phyloP scores from a whole-genome alignment of 23 tunicate genomes.

The Ascidia mentula region DNA sequence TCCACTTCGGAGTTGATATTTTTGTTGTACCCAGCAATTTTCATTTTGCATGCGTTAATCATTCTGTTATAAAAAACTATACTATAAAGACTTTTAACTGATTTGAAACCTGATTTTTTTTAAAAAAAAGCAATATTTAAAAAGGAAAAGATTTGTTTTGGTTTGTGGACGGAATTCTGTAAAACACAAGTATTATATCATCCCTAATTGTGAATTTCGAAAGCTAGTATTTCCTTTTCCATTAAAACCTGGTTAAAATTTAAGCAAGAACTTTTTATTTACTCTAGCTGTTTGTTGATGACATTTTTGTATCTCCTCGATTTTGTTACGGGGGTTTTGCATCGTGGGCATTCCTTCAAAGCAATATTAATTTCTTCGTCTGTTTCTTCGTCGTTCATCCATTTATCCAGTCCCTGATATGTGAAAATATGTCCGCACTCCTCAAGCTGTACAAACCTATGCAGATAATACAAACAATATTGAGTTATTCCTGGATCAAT shows the following conservation, averaged over 20 bases:
- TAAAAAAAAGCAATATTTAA: no score
- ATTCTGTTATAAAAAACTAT: no score
- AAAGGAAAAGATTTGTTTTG: no score
- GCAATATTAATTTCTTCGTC: conserved; percentile 38
- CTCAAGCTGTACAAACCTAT: conserved; percentile 55
- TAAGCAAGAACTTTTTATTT: no score
- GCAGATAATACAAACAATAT: neutral
- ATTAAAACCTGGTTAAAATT: no score
- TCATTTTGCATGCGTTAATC: conserved; percentile 34
- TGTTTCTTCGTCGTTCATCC: conserved; percentile 45
- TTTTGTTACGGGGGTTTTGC: conserved; percentile 51
- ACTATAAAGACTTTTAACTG: no score
- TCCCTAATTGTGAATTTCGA: no score
- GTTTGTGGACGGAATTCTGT: no score
- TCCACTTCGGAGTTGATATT: no score
- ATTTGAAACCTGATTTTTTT: no score
- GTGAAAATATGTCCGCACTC: conserved; percentile 67
- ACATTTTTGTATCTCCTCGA: conserved; percentile 47
- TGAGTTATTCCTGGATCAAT: neutral
- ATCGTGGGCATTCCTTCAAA: conserved; percentile 66
- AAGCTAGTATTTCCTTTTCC: no score
- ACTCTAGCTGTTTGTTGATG: conserved; percentile 43
- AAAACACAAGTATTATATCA: no score
- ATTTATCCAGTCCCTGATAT: conserved; percentile 40
- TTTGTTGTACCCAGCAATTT: conserved; percentile 28